Base-by-base conservation (phyloP, 2,113 vertebrate species). In the cattle (Bos taurus) region DNA sequence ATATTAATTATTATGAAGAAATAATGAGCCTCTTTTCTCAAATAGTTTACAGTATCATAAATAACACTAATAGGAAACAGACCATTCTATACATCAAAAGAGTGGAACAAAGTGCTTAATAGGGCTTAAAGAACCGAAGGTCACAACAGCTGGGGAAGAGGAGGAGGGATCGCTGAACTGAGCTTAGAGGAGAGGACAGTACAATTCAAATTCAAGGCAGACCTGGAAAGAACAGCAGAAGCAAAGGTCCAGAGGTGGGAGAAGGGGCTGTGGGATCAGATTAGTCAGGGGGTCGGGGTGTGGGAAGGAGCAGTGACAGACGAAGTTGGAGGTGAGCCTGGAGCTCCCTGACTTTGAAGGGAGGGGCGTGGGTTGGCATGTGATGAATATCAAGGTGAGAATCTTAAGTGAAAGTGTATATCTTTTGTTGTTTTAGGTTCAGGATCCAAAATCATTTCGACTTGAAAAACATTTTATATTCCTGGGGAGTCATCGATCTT, bases 371-470 rank as follows among this genome's bases (percentile, higher is more conserved):
- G 60, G 50, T 59, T 56, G 90, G 92, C 5, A 77, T 21, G 21
- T 19, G 21, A 52, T 36, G 23, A 43, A 25, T 52, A 30, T 57
- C 33, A 78, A 91, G 33, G 19, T 40, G n/a, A 90, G 14, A 56
- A 33, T 86, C 95, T 97, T 90, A 95, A 97, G 94, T 93, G 57
- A 96, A 81, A 94, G 50, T 67, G 23, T 77, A 2, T 43, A 77
- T 77, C 40, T 98, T 96, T 98, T 98, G 99, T 43, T 94, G 36
- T 99, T 98, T 97, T 98, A 99, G 99, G 98, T 99, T 99, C 98
- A 99, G 97, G 92, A 99, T 99, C 97, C 99, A 99, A 97, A 99
- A 99, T 95, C 99, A 99, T 97, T 99, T 99, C 91, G 99, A 99
- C 98, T 98, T 99, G 95, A 99, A 99, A 98, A 98, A 97, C 4